Conservation (phyloP, 2,113 vertebrate species). For the Melozone crissalis region DNA sequence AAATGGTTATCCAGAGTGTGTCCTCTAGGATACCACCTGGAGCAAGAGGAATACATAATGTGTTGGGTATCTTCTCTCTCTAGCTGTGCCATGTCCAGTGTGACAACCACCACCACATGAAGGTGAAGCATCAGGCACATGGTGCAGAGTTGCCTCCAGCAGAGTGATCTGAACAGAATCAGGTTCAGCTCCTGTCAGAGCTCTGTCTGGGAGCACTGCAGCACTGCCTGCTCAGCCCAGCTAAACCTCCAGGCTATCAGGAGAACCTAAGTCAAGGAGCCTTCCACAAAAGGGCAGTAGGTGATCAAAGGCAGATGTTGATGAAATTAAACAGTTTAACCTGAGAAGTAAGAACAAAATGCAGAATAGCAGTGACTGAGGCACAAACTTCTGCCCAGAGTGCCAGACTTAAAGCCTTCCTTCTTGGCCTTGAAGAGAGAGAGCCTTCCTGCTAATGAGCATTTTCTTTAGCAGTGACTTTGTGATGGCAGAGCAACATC, state of each 20-base stretch:
- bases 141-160: neutral
- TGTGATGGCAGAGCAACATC: neutral
- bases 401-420: neutral
- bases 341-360: neutral
- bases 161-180: neutral
- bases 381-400: neutral
- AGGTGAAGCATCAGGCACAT: neutral
- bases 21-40: neutral
- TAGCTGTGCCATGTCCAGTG: neutral
- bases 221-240: neutral
- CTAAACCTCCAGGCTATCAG: neutral
- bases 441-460: neutral
- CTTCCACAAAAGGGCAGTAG: neutral
- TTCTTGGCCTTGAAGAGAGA: neutral
- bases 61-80: neutral
- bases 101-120: neutral
- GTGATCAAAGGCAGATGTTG: neutral
- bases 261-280: neutral
- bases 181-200: neutral
- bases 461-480: neutral
- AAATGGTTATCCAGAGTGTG: neutral
- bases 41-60: neutral
- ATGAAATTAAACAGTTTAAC: neutral
- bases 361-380: neutral
- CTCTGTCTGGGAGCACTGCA: neutral